Evolutionary conservation across 2,113 vertebrate species (phyloP), one percentile per base, ranked within the genome.

Genomic region (Ciconia boyciana): DNA sequence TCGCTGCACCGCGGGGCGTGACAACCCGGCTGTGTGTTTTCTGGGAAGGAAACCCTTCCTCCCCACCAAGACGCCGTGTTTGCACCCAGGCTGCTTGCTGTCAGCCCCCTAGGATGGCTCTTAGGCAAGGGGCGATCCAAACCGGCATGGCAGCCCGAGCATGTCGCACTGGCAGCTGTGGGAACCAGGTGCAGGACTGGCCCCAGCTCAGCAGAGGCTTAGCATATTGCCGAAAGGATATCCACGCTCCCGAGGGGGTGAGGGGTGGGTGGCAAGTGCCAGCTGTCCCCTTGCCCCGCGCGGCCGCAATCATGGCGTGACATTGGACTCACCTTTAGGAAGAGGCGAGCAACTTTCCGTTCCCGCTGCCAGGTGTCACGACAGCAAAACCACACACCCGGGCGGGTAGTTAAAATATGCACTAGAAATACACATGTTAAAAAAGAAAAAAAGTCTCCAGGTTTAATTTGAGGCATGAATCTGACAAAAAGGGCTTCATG

Each of bases 1-100:
- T 80, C 1, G 1, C 39, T 21, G n/a, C 26, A 1, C 3, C 0
- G 1, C 2, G 0, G 12, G 9, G 10, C 1, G 2, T 3, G 48
- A 9, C 41, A 57, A 21, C 16, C 34, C 2, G 7, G 11, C 32
- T 20, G 25, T 1, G 25, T 3, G 6, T 28, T 87, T 71, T 61
- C 57, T 13, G 34, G 32, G 48, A 84, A 74, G 55, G 24, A 57
- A 60, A 17, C 1, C 14, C 41, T 90, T 69, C 48, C 34, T 55
- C 16, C 8, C 0, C 0, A 5, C 17, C 14, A 16, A 72, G 52
- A 24, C 2, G 4, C 4, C 0, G 0, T 4, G 32, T 32, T 55
- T 7, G 1, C 21, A 19, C 9, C 49, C 43, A 18, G 51, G 36
- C 51, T 52, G 25, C 32, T 69, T 54, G 20, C 43, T 2, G 1